phyloP scores from a whole-genome alignment of 2,797 vertebrate genomes.

The Protonibea diacanthus region DNA sequence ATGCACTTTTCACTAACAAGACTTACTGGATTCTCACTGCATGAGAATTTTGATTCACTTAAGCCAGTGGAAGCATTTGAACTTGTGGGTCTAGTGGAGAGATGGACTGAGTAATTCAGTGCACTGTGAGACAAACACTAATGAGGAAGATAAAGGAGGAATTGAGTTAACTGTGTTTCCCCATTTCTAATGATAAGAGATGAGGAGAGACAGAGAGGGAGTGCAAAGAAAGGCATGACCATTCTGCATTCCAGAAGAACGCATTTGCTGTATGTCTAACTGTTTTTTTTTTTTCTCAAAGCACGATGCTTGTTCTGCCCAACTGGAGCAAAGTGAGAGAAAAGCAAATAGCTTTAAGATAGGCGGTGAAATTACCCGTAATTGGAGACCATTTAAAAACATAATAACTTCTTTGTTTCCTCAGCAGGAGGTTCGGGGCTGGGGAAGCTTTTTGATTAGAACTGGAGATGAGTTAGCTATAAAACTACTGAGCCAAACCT shows the following conservation, averaged over 20 bases:
- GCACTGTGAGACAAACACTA: constrained; percentile 70
- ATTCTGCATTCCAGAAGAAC: constrained; percentile 50
- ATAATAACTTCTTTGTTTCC: constrained; percentile 83
- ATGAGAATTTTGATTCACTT: constrained; percentile 45
- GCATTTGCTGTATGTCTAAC: constrained; percentile 66
- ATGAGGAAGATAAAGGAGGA: constrained; percentile 76
- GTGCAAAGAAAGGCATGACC: constrained; percentile 29
- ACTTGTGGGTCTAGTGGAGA: constrained; percentile 57
- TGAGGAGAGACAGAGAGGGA: constrained; percentile 39
- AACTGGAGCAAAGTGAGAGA: constrained; percentile 71
- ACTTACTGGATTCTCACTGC: constrained; percentile 28
- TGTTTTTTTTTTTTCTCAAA: constrained; percentile 50
- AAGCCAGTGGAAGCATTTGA: constrained; percentile 54
- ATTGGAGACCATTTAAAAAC: constrained; percentile 85
- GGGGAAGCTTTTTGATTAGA: constrained; percentile 83
- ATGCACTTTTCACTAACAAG: constrained; percentile 30
- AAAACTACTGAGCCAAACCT: constrained; percentile 76
- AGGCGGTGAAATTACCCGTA: constrained; percentile 79
- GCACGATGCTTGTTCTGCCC: constrained; percentile 66
- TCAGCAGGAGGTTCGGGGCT: constrained; percentile 76
- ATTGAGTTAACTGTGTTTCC: constrained; percentile 62
- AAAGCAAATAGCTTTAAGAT: constrained; percentile 82
- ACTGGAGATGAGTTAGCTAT: constrained; percentile 79
- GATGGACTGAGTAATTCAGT: constrained; percentile 73
- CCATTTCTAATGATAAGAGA: constrained; percentile 67